Evolutionary conservation across 2,888 invertebrate genomes (phyloP).

Genomic region (Tachystola acroxantha): DNA sequence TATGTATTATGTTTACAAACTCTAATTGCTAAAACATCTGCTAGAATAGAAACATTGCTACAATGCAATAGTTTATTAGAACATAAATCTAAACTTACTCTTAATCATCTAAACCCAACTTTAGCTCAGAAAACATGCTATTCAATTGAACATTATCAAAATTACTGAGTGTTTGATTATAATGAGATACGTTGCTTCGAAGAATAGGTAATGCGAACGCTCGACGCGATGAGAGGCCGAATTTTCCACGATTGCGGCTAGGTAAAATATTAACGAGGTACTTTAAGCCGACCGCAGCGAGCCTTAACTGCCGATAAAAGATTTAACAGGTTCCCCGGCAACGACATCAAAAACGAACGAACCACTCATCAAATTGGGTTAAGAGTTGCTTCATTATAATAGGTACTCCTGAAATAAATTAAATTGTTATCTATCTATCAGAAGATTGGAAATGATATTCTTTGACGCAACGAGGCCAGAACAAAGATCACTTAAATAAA

Average conservation of each 20-base stretch:
- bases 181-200: too few species aligned
- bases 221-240: constrained; percentile 22
- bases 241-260: constrained; percentile 28
- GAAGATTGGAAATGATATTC: too few species aligned
- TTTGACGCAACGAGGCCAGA: not conserved
- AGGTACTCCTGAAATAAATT: constrained; percentile 13
- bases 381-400: constrained; percentile 19
- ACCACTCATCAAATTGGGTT: constrained; percentile 39
- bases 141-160: too few species aligned
- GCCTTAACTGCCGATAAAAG: constrained; percentile 46
- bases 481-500: too few species aligned
- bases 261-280: constrained; percentile 39
- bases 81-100: too few species aligned
- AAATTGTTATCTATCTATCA: constrained; percentile 6
- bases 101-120: too few species aligned
- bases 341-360: constrained; percentile 43
- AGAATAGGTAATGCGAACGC: not conserved
- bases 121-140: too few species aligned
- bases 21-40: too few species aligned
- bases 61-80: too few species aligned
- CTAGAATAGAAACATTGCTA: too few species aligned
- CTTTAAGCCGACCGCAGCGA: constrained; percentile 22
- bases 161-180: too few species aligned
- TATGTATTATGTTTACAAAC: too few species aligned
- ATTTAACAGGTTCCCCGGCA: constrained; percentile 44